A percentile compares a stretch with the other conserved stretches of the same genome.
Evolutionary conservation across 2,888 invertebrate species (phyloP).

Genomic region (Rotaria sp.): DNA sequence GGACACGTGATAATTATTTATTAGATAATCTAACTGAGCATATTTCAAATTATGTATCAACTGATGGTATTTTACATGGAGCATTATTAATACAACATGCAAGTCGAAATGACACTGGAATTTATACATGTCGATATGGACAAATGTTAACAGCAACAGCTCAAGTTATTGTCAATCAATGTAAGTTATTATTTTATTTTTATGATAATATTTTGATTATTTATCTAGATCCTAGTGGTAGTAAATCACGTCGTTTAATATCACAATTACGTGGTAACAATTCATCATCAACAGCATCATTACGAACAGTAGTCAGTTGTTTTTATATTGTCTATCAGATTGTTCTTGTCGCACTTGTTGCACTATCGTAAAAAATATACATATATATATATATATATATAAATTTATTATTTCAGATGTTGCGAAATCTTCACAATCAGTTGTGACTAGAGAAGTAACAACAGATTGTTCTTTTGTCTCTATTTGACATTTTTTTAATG

Average conservation of each 20-base stretch:
- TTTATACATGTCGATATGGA: background rate
- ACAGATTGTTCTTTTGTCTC: background rate
- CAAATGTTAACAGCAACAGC: background rate
- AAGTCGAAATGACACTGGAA: background rate
- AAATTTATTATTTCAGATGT: constrained; percentile 9
- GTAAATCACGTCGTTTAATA: constrained; percentile 25
- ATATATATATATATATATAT: background rate
- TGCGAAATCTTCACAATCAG: background rate
- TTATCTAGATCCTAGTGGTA: constrained; percentile 2
- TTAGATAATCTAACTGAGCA: background rate
- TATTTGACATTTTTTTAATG: background rate
- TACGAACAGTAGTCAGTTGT: constrained; percentile 1
- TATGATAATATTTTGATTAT: background rate
- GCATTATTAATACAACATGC: background rate
- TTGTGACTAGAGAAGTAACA: background rate
- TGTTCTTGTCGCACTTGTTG: background rate
- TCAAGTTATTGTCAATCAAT: background rate
- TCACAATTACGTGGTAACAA: constrained; percentile 17
- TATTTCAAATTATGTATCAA: background rate
- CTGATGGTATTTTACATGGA: background rate
- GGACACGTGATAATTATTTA: background rate
- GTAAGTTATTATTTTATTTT: background rate
- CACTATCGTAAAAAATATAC: background rate
- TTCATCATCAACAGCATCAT: background rate
- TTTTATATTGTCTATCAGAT: constrained; percentile 11